These are phyloP conservation scores for Leptocoma aspasia DNA, from an alignment of 2,113 vertebrate species.

Conservation along the genomic window DNA sequence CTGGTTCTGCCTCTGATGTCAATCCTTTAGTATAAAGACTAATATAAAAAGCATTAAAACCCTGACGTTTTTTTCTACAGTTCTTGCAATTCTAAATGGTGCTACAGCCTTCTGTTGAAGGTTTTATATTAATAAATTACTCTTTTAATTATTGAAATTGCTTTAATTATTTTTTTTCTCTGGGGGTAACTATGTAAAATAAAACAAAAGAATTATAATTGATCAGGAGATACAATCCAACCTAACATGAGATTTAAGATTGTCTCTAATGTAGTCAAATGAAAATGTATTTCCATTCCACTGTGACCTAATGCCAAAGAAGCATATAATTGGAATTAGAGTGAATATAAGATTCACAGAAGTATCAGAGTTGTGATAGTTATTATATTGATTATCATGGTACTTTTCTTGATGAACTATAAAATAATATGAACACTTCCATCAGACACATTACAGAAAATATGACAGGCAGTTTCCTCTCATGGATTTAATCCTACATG, in stretches of 20 bases:
- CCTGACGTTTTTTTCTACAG: neutral
- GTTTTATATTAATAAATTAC: conserved; percentile 14
- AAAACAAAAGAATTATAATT: conserved; percentile 8
- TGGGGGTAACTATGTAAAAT: neutral
- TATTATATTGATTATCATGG: neutral
- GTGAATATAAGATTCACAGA: neutral
- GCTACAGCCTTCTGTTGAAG: neutral
- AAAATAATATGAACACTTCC: neutral
- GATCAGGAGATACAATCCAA: neutral
- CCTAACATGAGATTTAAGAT: neutral
- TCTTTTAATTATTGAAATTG: neutral
- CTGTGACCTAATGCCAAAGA: neutral
- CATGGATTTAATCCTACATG: neutral
- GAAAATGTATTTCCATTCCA: neutral
- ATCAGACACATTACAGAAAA: neutral
- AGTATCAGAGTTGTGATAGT: neutral
- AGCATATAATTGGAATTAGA: neutral
- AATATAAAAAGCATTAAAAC: neutral
- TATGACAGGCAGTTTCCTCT: neutral
- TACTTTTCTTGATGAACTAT: neutral
- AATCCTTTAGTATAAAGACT: neutral
- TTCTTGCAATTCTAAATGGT: neutral
- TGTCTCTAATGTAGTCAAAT: neutral
- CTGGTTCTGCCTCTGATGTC: neutral
- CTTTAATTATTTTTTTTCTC: neutral